Percentiles rank a stretch among this genome's conserved stretches.
Evolutionary conservation across 1,140 invertebrate species (phyloP).

Genomic region (Babylonia areolata): DNA sequence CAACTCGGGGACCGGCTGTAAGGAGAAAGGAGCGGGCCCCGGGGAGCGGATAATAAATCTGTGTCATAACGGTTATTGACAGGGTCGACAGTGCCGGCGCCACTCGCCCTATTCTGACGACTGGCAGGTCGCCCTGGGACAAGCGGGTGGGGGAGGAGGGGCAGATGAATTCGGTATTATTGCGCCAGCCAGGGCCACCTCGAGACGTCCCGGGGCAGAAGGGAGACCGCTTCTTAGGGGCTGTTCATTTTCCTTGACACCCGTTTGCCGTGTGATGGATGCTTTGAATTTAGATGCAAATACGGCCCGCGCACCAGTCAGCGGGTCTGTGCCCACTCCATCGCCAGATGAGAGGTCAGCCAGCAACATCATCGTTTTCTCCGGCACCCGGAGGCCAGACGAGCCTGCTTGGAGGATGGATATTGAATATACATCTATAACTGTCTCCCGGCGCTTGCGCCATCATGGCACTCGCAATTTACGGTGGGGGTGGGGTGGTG

Average conservation of each 20-base stretch:
- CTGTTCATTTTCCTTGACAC: conserved; percentile 47
- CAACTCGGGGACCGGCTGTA: conserved; percentile 30
- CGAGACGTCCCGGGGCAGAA: conserved; percentile 16
- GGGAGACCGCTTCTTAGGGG: conserved; percentile 14
- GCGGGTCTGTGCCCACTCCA: conserved; percentile 35
- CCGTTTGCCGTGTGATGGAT: conserved; percentile 42
- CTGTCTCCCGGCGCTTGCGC: conserved; percentile 9
- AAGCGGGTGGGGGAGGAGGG: conserved; percentile 15
- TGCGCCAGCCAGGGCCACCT: conserved; percentile 23
- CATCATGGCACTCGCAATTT: not conserved
- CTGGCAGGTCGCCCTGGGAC: conserved; percentile 19
- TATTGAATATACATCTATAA: conserved; percentile 49
- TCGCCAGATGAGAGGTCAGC: conserved; percentile 43
- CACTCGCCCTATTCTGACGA: conserved; percentile 26
- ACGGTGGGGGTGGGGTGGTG: not conserved
- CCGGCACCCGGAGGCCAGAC: not conserved
- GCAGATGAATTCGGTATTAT: conserved; percentile 50
- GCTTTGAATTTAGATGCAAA: conserved; percentile 52
- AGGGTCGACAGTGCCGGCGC: conserved; percentile 38
- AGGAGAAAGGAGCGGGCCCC: conserved; percentile 29
- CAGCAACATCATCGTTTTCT: conserved; percentile 37
- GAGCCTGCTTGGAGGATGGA: conserved; percentile 29
- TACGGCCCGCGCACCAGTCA: conserved; percentile 28
- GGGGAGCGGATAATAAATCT: conserved; percentile 46
- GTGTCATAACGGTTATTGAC: conserved; percentile 47